phyloP scores from a whole-genome alignment of 92 coral and sea anemone genomes.

The Plumapathes pennacea region DNA sequence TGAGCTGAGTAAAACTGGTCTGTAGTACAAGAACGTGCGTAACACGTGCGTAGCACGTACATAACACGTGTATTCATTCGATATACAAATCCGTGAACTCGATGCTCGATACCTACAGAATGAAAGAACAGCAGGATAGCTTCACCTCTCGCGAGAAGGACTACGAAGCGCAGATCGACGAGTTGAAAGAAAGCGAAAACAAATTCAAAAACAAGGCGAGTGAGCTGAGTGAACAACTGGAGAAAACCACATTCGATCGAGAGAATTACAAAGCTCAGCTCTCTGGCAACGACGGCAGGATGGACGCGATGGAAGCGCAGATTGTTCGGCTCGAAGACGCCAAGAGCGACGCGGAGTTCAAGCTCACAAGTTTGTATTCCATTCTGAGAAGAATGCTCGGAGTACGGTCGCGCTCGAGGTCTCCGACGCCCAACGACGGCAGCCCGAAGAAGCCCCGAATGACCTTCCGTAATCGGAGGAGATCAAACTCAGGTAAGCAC shows the following conservation, averaged over 20 bases:
- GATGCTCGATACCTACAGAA: no score
- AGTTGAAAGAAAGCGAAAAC: slow-evolving; percentile 63
- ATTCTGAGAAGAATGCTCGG: slow-evolving; percentile 71
- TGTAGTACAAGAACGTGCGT: no score
- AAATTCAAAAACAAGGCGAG: slow-evolving; percentile 60
- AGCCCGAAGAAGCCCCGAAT: slow-evolving; percentile 74
- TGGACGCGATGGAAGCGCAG: slow-evolving; percentile 72
- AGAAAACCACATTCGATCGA: slow-evolving; percentile 76
- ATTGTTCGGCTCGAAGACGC: slow-evolving; percentile 66
- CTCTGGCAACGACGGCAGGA: slow-evolving; percentile 84
- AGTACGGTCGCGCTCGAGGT: slow-evolving; percentile 50
- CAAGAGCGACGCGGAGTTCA: slow-evolving; percentile 72
- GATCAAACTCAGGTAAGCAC: slow-evolving; percentile 37
- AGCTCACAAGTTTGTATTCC: slow-evolving; percentile 64
- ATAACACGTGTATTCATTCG: no score
- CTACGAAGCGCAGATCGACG: slow-evolving; percentile 61
- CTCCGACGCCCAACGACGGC: slow-evolving; percentile 40
- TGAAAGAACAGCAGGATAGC: slow-evolving; percentile 67
- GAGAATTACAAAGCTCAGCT: slow-evolving; percentile 87
- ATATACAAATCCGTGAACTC: no score
- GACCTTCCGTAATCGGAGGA: slow-evolving; percentile 42
- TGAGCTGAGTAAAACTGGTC: no score
- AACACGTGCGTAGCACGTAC: no score
- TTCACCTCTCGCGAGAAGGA: slow-evolving; percentile 75
- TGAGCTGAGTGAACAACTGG: slow-evolving; percentile 69